Evolutionary conservation across 2,888 invertebrate species (phyloP), one percentile per base, ranked within the genome.

Genomic region (Cynaeus angustus): DNA sequence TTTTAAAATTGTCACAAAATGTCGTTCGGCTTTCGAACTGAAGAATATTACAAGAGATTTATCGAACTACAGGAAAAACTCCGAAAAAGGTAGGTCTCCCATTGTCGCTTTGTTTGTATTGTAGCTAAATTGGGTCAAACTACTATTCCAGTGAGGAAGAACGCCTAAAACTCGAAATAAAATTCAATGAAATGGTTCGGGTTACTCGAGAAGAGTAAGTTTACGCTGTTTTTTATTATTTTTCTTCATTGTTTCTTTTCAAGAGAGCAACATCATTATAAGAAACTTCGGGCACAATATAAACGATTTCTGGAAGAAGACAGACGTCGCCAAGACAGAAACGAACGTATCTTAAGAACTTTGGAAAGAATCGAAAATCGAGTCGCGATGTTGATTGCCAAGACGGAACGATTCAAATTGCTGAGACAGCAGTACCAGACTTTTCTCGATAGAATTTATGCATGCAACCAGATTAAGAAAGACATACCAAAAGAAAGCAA

Each of bases 321-420:
- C 75, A 83, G 85, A 55, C 83, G 85, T 38, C 86, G 90, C 46
- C 89, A 89, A 72, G 88, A 89, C 74, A 86, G 90, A 30, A 91
- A 90, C 80, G 88, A 88, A 73, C 86, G 86, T 77, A 85, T 91
- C 66, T 82, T 89, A 21, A 86, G 86, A 68, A 85, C 88, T 75
- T 81, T 91, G 75, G 89, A 90, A 76, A 86, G 86, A 21, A 88
- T 90, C 68, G 90, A 90, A 81, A 87, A 85, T 72, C 86, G 88
- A 73, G 86, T 90, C 16, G 84, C 87, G 28, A 83, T 85, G 74
- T 85, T 90, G 79, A 86, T 87, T 14, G 88, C 89, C 0, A 89
- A 89, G 83, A 90, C 89, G 21, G 88, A 90, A 75, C 84, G 88
- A 66, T 86, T 90, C 26, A 88, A 88, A 80, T 82, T 85, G 79